Evolutionary conservation across 2,113 vertebrate genomes (phyloP).

Genomic region (Bothrops jararaca): DNA sequence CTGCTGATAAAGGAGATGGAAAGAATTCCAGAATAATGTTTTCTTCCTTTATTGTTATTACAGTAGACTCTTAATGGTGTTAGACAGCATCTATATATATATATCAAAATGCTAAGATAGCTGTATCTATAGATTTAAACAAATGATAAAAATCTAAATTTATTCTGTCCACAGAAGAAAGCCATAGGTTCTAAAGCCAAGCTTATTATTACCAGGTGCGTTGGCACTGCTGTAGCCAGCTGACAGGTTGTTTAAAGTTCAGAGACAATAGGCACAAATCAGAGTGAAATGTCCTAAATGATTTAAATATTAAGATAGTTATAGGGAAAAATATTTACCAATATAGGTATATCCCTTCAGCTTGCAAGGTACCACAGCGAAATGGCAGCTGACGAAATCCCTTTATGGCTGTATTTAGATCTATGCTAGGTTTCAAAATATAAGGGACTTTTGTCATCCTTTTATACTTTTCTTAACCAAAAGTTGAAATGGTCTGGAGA

Average conservation of each 20-base stretch:
- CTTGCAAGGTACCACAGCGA: not conserved
- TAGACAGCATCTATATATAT: no score
- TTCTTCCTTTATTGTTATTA: no score
- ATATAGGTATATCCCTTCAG: not conserved
- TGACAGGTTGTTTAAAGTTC: not conserved
- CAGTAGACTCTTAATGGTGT: no score
- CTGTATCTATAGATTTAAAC: no score
- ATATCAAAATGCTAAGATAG: no score
- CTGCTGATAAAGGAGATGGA: no score
- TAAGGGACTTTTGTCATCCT: not conserved
- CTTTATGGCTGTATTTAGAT: not conserved
- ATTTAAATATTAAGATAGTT: not conserved
- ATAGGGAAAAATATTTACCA: not conserved
- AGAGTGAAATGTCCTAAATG: not conserved
- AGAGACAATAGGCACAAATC: not conserved
- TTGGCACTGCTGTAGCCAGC: not conserved
- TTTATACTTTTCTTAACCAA: not conserved
- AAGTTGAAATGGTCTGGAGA: not conserved
- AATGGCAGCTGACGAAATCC: not conserved
- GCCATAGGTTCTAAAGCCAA: no score
- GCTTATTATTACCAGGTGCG: no score
- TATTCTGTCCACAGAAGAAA: no score
- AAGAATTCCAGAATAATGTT: no score
- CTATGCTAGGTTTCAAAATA: not conserved
- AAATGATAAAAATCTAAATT: no score